Evolutionary conservation across 1,140 invertebrate genomes (phyloP), one percentile per base, ranked within the genome.

Genomic region (Drosophila pruinosa): DNA sequence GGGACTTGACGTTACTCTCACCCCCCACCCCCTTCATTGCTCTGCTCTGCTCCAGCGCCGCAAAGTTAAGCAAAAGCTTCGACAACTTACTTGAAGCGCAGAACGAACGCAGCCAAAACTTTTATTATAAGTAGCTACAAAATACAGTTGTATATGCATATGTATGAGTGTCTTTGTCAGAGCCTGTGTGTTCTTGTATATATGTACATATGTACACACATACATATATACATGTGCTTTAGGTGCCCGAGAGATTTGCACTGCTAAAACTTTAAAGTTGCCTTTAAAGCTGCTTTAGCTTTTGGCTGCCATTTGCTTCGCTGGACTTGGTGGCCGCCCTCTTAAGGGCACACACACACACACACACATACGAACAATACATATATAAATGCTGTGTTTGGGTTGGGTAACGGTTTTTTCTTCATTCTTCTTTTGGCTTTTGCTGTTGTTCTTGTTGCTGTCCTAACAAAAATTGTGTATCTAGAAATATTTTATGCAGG

Each of bases 401-500:
- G 68, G 72, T 76, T 76, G 76, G 70, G 71, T 79, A 67, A 80
- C 67, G 69, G 41, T 79, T 62, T 75, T 52, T 65, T 63, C 72
- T 64, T 21, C 52, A 22, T 38, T 22, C 14, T 36, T 38, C 14
- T 43, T 57, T 62, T 63, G n/a, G n/a, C n/a, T 75, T 39, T 50
- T 59, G 41, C 24, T 39, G 17, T 43, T 63, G 26, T 52, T 57
- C 41, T 58, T 73, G 50, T 15, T 36, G 31, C 17, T 39, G 59
- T 41, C 67, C 72, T 79, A 74, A 73, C 78, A 72, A 59, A 81
- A 73, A 72, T 85, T 50, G 77, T 85, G 80, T 85, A 85, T 85
- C 80, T 85, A 81, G 73, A 85, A 80, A 85, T 86, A 81, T 80
- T 63, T 86, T 86, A 85, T 85, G 80, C 80, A 65, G 70, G 72